Conservation (phyloP, 2,113 vertebrate genomes). For the Crotalus tigris region DNA sequence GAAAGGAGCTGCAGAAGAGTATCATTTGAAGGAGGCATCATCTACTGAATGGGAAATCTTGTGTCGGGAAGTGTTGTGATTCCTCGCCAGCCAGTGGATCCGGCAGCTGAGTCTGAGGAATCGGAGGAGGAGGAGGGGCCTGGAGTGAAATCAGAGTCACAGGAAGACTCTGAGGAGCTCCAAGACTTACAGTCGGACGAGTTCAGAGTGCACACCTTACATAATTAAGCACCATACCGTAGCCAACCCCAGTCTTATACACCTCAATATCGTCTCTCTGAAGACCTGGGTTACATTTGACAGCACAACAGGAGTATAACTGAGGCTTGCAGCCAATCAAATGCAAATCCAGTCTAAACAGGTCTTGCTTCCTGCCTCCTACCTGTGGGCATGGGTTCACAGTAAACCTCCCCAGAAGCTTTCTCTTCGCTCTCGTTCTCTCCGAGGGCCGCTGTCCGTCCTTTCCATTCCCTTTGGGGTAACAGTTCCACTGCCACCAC, state of each 20-base stretch:
- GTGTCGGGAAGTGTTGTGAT: neutral
- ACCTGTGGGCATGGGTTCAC: constrained; percentile 90
- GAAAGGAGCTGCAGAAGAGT: neutral
- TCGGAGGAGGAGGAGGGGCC: no score
- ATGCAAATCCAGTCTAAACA: neutral
- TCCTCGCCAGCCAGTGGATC: no score
- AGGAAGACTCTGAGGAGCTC: no score
- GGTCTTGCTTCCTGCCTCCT: neutral
- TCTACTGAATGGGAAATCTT: neutral
- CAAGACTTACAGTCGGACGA: no score
- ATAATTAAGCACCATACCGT: no score
- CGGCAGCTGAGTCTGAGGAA: no score
- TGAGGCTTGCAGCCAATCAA: neutral
- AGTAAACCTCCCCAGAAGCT: constrained; percentile 67
- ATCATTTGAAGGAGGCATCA: rapidly evolving
- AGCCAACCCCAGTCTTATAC: neutral
- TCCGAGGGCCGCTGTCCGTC: constrained; percentile 77
- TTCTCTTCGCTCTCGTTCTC: constrained; percentile 81
- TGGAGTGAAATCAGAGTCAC: no score
- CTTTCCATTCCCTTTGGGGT: constrained; percentile 83
- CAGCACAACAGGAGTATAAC: neutral
- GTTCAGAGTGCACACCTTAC: neutral
- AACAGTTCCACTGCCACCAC: constrained; percentile 84
- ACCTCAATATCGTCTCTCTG: neutral
- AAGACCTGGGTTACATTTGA: neutral